Base-by-base conservation (phyloP, 2,113 vertebrate genomes). In the Octodon degus region DNA sequence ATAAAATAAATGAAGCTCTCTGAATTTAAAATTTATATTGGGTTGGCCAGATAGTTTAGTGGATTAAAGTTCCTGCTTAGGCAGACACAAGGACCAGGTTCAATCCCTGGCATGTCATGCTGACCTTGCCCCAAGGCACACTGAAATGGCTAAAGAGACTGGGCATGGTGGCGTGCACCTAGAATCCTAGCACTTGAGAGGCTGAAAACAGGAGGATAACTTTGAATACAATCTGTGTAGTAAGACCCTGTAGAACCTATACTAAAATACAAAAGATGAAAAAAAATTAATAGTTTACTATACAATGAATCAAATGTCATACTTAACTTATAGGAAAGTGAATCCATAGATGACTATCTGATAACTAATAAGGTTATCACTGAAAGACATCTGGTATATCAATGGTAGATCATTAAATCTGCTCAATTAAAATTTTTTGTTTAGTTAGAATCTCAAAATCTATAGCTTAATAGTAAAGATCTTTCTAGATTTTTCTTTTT, bases 401-500 rank as follows among this genome's bases (percentile, higher is more conserved):
- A 97, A 74, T 86, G 62, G 34, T 14, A 83, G 60, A 65, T 63
- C 3, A 90, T 50, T 90, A 90, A 84, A 80, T 74, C 24, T 84
- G 93, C 30, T 85, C 27, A 79, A 67, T 58, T 89, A 87, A 82
- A 74, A n/a, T 12, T 37, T 37, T 74, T 82, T 95, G 72, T 37
- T 84, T 72, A 93, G 2, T 68, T 85, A 20, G 10, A 5, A 70
- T 81, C 43, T 84, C 55, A 96, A 91, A 96, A 70, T 50, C 25
- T 77, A 60, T 4, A 82, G 2, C 63, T 95, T 81, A 94, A 53
- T 32, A 81, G n/a, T 88, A 91, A 91, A 93, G 32, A 76, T 55
- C 43, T 76, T 94, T 84, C 62, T 72, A 91, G 25, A 68, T 67
- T 96, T 80, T 86, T 82, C 2, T 80, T 94, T 90, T 68, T 55